Base-by-base conservation (phyloP, 2,888 invertebrate species). In the Tineola bisselliella region DNA sequence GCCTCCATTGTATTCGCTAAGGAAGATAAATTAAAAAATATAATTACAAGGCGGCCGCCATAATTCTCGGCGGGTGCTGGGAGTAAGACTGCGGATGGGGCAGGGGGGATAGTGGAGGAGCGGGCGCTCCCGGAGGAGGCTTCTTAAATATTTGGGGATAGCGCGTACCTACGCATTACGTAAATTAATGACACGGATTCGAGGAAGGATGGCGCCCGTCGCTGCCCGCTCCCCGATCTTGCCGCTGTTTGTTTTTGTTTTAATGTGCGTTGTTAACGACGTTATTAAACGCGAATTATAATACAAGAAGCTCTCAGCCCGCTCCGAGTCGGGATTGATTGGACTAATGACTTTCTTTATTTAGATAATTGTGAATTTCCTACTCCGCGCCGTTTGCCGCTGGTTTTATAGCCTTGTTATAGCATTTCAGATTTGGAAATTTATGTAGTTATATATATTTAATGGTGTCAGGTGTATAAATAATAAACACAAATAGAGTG, bases 11-110 rank as follows among this genome's bases (percentile, higher is more conserved):
- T 88, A 84, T 83, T 86, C 88, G 87, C 88, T 89, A 89, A 89
- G 89, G 89, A 90, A 89, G 90, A 90, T 90, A 90, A 90, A 90
- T 90, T 90, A 90, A 90, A 90, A 90, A 90, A 90, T 89, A 89
- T 90, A 90, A 90, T 90, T 90, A 90, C 89, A 88, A 87, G 87
- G 88, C 88, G 88, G 87, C 88, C 88, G 89, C 89, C 89, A 89
- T 88, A 88, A 88, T 87, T 88, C 88, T 88, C 84, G 81, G 78
- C 84, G 73, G 84, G 84, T 77, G 84, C 78, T 75, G 69, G 66
- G 76, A 69, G 74, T 66, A 76, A 25, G 77, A 69, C 33, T 61
- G 57, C 38, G 57, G 58, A 75, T 73, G 70, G 69, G 74, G 74
- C 8, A 66, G 69, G 68, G 63, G 70, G 74, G 74, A 79, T 84